Conservation (phyloP, 2,797 vertebrate genomes). For the Rhabdomys pumilio region DNA sequence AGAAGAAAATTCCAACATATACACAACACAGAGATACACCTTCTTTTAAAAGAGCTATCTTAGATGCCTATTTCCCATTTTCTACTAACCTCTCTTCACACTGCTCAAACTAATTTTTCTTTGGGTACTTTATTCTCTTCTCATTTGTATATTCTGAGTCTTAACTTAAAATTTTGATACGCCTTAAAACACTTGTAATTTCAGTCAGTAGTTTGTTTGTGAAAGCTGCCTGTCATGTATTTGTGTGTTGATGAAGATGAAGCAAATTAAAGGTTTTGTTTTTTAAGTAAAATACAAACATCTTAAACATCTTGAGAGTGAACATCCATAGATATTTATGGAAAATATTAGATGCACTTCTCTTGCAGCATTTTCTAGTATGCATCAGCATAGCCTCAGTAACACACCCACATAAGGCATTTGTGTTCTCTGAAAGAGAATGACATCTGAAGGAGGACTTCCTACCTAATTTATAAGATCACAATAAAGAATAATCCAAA, state of each 20-base stretch:
- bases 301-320: slow-evolving; percentile 47
- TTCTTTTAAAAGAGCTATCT: slow-evolving; percentile 15
- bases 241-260: slow-evolving; percentile 8
- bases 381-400: background rate
- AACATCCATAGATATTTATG: background rate
- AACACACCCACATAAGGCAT: background rate
- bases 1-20: background rate
- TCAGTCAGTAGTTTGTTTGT: background rate
- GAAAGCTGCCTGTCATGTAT: background rate
- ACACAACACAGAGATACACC: background rate
- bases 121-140: background rate
- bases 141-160: too few relatives aligned
- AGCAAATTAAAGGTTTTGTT: background rate
- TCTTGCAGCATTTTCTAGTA: background rate
- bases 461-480: background rate
- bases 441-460: background rate
- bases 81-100: background rate
- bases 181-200: background rate
- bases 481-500: slow-evolving; percentile 41
- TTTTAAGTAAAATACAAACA: slow-evolving; percentile 45
- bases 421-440: slow-evolving; percentile 8
- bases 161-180: background rate
- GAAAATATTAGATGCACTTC: background rate
- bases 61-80: background rate
- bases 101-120: background rate